Base-by-base conservation (phyloP, 37 sponge, comb jelly and placozoan genomes). In the Haliclona indistincta region DNA sequence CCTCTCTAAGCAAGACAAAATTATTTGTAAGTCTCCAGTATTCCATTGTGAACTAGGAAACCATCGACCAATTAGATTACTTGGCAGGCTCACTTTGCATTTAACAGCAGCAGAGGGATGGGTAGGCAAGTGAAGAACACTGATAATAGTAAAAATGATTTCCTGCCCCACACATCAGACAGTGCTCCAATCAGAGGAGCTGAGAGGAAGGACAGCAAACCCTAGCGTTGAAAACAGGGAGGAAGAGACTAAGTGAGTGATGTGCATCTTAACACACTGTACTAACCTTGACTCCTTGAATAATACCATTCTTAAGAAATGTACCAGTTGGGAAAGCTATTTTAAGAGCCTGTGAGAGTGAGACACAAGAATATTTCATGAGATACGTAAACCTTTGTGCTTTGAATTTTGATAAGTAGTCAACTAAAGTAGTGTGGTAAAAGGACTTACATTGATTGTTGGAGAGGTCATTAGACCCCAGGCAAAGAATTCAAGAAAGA, bases 391-490 rank as follows among this genome's bases (percentile, higher is more conserved):
- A 33, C 13, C n/a, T n/a, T n/a, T n/a, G n/a, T n/a, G n/a, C n/a
- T n/a, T n/a, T n/a, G n/a, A n/a, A n/a, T n/a, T n/a, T n/a, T n/a
- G n/a, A n/a, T n/a, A n/a, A n/a, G n/a, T n/a, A n/a, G n/a, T 13
- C 70, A 38, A 26, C 11, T 22, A 19, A 25, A 39, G 38, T n/a
- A 15, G 13, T 15, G n/a, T n/a, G n/a, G n/a, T n/a, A 72, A 11
- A 19, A 8, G 60, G 45, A 8, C 62, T 49, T 79, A 93, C 94
- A 56, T 76, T 78, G 1, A 96, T 89, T 2, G 89, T 84, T 10
- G 97, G 97, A 30, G 89, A 75, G 20, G 97, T 96, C 41, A 96
- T 86, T 6, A 96, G 78, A 2, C 97, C 97, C 97, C 97, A 96
- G 10, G 97, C 90, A 75, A 96, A 96, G 82, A 96, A 96, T 74